Evolutionary conservation across 1,140 invertebrate genomes (phyloP).

Genomic region (Lepidurus couesii): DNA sequence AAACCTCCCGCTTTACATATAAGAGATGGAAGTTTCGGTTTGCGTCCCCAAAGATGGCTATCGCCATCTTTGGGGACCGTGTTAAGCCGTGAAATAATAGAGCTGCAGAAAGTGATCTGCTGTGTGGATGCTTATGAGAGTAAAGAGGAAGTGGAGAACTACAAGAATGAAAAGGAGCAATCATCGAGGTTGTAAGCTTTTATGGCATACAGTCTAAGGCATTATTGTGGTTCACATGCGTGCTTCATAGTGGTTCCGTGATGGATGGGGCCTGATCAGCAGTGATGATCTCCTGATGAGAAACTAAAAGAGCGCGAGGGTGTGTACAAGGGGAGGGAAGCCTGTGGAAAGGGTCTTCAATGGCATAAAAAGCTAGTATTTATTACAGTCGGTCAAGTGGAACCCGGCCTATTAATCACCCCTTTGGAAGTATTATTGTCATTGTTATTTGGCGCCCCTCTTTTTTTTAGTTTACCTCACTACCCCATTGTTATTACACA

Average conservation of each 20-base stretch:
- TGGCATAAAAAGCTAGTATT: neutral
- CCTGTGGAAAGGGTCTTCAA: neutral
- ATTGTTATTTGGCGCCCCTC: neutral
- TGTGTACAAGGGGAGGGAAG: neutral
- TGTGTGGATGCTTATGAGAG: too few relatives aligned
- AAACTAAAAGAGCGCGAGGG: constrained; percentile 4
- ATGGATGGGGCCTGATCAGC: neutral
- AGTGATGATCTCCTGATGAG: neutral
- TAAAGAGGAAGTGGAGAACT: too few relatives aligned
- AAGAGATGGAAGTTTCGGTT: neutral
- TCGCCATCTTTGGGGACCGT: too few relatives aligned
- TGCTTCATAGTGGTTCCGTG: neutral
- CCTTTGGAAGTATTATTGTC: neutral
- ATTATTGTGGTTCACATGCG: neutral
- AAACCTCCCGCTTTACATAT: neutral
- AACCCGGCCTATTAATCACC: neutral
- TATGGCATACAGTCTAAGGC: too few relatives aligned
- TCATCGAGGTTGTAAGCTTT: too few relatives aligned
- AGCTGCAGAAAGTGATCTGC: too few relatives aligned
- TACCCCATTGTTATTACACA: neutral
- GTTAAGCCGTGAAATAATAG: too few relatives aligned
- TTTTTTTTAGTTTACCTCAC: neutral
- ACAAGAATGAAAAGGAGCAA: too few relatives aligned
- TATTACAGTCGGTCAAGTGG: neutral
- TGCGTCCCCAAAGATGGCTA: too few relatives aligned